Conservation (phyloP, 2,888 invertebrate species). For the Rapana venosa region DNA sequence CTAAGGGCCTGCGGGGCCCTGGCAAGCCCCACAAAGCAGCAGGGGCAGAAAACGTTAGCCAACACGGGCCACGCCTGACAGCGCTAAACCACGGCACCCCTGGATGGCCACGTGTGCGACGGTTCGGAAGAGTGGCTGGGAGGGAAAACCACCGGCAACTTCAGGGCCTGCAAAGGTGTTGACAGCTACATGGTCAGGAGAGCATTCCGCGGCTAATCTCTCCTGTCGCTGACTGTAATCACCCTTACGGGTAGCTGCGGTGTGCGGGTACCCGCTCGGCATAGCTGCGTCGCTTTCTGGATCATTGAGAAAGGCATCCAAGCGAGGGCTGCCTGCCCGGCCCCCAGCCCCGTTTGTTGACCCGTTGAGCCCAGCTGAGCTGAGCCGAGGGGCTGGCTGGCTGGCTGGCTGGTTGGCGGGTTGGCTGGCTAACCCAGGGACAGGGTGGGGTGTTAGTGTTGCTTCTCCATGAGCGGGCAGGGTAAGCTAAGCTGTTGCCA, state of each 20-base stretch:
- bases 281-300: slow-evolving; percentile 1
- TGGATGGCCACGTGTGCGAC: background rate
- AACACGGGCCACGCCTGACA: slow-evolving; percentile 10
- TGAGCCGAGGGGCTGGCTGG: too few species aligned
- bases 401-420: too few species aligned
- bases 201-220: slow-evolving; percentile 13
- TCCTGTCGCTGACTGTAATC: slow-evolving; percentile 30
- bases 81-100: background rate
- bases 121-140: background rate
- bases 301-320: background rate
- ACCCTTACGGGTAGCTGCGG: background rate
- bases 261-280: slow-evolving; percentile 6
- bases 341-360: background rate
- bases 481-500: too few species aligned
- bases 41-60: slow-evolving; percentile 24
- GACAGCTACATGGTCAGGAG: slow-evolving; percentile 7
- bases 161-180: slow-evolving; percentile 8
- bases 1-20: background rate
- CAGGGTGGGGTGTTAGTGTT: too few species aligned
- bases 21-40: background rate
- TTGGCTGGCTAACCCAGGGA: too few species aligned
- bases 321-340: background rate
- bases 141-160: background rate
- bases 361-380: background rate
- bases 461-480: too few species aligned